These are phyloP conservation scores for Balearica regulorum DNA, from an alignment of 2,797 vertebrate genomes.

Conservation along the genomic window DNA sequence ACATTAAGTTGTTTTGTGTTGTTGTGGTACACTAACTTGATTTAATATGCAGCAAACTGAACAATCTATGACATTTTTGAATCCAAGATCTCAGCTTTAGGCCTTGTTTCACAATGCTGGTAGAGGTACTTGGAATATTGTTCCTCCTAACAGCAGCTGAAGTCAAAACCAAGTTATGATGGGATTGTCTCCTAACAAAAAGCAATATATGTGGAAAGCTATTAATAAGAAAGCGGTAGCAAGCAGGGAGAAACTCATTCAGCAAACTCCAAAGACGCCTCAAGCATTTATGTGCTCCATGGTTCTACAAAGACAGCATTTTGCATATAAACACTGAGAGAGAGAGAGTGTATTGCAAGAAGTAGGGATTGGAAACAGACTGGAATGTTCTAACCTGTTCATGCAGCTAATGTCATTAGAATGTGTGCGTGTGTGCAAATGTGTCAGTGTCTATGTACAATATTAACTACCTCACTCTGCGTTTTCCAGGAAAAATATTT, in stretches of 20 bases:
- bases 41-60: not conserved
- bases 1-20: not conserved
- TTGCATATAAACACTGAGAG: not conserved
- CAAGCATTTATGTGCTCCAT: not conserved
- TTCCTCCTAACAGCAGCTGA: not conserved
- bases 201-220: not conserved
- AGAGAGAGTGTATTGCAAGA: not conserved
- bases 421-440: not conserved
- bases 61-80: not conserved
- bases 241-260: not conserved
- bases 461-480: constrained; percentile 74
- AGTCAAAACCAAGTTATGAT: not conserved
- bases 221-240: not conserved
- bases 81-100: not conserved
- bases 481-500: constrained; percentile 39
- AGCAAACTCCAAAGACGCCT: not conserved
- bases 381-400: constrained; percentile 35
- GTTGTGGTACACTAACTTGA: not conserved
- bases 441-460: not conserved
- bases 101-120: not conserved
- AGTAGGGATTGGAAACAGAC: constrained; percentile 5
- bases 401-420: not conserved
- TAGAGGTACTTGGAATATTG: not conserved
- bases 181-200: not conserved
- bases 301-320: constrained; percentile 3